These are phyloP conservation scores for Arremon brunneinucha DNA, from an alignment of 2,797 vertebrate species.

Conservation along the genomic window DNA sequence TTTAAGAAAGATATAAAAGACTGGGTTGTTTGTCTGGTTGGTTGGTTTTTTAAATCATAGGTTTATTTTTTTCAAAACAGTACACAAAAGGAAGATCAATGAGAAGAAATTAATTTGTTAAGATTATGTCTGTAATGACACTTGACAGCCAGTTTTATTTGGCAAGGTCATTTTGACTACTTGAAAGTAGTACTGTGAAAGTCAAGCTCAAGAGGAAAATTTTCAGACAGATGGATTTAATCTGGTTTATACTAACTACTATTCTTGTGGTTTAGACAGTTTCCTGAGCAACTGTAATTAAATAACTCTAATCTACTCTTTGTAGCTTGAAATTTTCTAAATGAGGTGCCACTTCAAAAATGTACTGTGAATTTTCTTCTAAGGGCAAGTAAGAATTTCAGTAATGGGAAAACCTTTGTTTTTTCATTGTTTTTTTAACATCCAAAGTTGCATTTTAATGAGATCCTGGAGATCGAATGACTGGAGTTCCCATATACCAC, in stretches of 20 bases:
- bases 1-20: background rate
- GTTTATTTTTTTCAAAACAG: constrained; percentile 20
- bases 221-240: background rate
- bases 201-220: background rate
- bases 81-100: background rate
- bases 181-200: background rate
- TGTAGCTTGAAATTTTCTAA: background rate
- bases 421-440: background rate
- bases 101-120: background rate
- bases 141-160: constrained; percentile 12
- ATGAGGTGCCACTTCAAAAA: background rate
- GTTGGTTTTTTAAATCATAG: background rate
- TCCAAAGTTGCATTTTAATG: background rate
- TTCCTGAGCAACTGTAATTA: background rate
- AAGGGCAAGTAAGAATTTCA: background rate
- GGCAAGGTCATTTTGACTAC: background rate
- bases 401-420: background rate
- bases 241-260: background rate
- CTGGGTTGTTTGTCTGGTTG: fast-evolving
- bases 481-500: background rate
- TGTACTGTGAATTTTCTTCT: background rate
- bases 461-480: background rate
- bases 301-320: background rate
- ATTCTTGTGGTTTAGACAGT: background rate
- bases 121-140: background rate